Base-by-base conservation (phyloP, 2,797 vertebrate genomes). In the Spinus olivaceus region DNA sequence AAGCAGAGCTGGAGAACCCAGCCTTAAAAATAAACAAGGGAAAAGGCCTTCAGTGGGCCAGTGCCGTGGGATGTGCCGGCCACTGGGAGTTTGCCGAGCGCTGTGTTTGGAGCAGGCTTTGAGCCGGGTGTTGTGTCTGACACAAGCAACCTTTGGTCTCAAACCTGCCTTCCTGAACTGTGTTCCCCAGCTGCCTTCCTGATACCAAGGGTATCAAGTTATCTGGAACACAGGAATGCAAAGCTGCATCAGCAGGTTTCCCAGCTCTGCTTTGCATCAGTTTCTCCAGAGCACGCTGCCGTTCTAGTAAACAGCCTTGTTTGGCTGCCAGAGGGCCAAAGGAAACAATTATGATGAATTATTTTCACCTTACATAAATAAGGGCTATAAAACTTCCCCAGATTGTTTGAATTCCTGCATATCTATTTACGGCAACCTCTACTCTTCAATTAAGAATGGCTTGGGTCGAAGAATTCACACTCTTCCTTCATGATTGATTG, bases 191-290 rank as follows among this genome's bases (percentile, higher is more conserved):
- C 66, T 89, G 64, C 77, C 46, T 91, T 94, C 60, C 56, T 41
- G 94, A 95, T 96, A 42, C 41, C 41, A 96, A 94, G 51, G 66
- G 15, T 93, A 82, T 73, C 9, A 0, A 64, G 53, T 92, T 91
- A 88, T 60, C 87, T 94, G 80, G 33, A 88, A 33, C 14, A 47
- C 8, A 81, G 86, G 83, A 90, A 94, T 79, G 82, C 80, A 81
- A 35, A 86, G 71, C 77, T 7, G 28, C 80, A 93, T 92, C 90
- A 94, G 92, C 96, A 94, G 70, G 56, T 94, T 96, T 92, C 53
- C 33, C 42, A 86, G 5, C 65, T 78, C 33, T 0, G 6, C 44
- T 90, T 90, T 82, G 30, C 60, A 51, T 54, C 2, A 3, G 41
- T n/a, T 85, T 92, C 77, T 91, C 24, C 17, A 42, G 63, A 95